These are phyloP conservation scores for Rhagonycha lutea DNA, from an alignment of 2,888 invertebrate genomes.

Conservation along the genomic window DNA sequence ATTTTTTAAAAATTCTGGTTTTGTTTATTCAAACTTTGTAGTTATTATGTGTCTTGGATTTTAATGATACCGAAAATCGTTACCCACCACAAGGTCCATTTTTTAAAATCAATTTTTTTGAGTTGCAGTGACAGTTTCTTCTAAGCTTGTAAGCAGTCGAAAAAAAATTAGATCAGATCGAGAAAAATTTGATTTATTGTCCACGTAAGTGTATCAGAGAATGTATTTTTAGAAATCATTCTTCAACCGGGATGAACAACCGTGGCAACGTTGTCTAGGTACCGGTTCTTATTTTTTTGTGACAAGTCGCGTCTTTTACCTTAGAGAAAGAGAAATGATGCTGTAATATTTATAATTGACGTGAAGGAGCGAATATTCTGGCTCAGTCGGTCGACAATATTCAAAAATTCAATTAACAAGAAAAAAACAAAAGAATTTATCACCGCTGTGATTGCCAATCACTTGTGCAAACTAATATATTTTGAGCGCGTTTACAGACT, in stretches of 20 bases:
- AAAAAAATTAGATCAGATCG: neutral
- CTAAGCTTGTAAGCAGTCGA: neutral
- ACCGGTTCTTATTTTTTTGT: conserved; percentile 25
- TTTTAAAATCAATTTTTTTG: neutral
- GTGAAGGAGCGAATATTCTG: conserved; percentile 18
- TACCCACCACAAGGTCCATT: neutral
- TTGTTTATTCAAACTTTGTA: neutral
- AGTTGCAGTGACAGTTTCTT: too few species aligned
- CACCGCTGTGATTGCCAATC: conserved; percentile 37
- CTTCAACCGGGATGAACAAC: conserved; percentile 4
- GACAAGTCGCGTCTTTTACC: neutral
- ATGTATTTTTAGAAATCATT: neutral
- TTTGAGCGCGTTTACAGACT: conserved; percentile 30
- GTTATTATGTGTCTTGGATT: neutral
- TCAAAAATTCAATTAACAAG: neutral
- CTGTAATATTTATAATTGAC: conserved; percentile 7
- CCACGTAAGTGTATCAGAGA: neutral
- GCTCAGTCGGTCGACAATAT: conserved; percentile 3
- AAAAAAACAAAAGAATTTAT: neutral
- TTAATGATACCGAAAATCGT: neutral
- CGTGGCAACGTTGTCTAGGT: conserved; percentile 21
- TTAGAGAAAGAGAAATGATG: neutral
- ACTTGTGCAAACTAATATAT: conserved; percentile 40
- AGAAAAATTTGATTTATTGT: neutral
- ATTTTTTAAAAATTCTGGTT: neutral